Conservation (phyloP, 2,113 vertebrate species). For the mouse (Mus musculus) region DNA sequence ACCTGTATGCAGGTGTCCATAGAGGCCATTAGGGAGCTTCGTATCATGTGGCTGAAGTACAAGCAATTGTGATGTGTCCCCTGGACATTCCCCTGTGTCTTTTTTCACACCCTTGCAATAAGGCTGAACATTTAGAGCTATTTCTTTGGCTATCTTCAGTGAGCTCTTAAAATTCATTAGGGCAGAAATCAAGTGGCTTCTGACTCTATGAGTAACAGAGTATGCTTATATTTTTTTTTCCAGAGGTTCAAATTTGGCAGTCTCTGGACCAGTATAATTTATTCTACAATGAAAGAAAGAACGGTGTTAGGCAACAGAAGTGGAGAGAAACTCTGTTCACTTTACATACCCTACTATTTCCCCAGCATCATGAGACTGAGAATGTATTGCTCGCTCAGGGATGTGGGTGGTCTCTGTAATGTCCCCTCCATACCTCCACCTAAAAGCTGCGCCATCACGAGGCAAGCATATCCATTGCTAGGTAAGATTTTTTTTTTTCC, state of each 20-base stretch:
- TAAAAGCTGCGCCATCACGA: background rate
- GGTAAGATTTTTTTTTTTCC: background rate
- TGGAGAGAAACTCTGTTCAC: background rate
- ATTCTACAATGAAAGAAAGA: slow-evolving; percentile 55
- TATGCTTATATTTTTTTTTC: slow-evolving; percentile 55
- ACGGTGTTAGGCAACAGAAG: slow-evolving; percentile 48
- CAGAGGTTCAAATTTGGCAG: slow-evolving; percentile 69
- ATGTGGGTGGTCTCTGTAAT: background rate
- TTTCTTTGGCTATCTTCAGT: slow-evolving; percentile 76
- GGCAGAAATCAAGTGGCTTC: slow-evolving; percentile 31
- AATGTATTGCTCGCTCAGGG: slow-evolving; percentile 1
- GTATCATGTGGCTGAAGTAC: background rate
- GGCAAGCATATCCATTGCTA: background rate
- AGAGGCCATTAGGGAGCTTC: background rate
- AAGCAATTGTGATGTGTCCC: background rate
- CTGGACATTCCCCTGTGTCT: too few relatives aligned
- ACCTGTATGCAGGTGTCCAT: background rate
- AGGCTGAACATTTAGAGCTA: slow-evolving; percentile 46
- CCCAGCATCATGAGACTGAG: slow-evolving; percentile 7
- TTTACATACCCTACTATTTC: background rate
- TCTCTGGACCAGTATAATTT: slow-evolving; percentile 69
- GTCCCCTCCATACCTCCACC: background rate
- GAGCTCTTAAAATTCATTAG: slow-evolving; percentile 68
- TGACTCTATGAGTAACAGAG: slow-evolving; percentile 52
- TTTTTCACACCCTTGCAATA: slow-evolving; percentile 31